Evolutionary conservation across 2,888 invertebrate species (phyloP), one percentile per base, ranked within the genome.

Genomic region (Celastrina argiolus): DNA sequence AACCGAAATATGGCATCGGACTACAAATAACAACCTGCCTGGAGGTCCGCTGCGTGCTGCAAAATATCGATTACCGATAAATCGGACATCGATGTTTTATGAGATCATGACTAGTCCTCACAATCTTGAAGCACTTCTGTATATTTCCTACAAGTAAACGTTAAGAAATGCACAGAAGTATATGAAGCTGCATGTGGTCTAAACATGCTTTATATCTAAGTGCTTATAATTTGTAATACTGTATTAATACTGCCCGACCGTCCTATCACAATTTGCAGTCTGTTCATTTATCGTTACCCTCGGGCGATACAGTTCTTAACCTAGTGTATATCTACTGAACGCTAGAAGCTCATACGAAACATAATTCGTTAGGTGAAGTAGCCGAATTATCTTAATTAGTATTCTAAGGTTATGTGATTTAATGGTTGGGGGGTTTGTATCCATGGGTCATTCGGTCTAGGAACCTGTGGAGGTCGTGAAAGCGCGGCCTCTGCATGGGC

Each of bases 391-490:
- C 61, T 61, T 39, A 58, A 51, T 51, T 51, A 26, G 51, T 51
- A 26, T 18, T 51, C 14, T 51, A 51, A 26, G 14, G 8, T 8
- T 58, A 58, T 58, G 68, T 65, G 28, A n/a, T n/a, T 79, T 74
- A 84, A 71, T 76, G 86, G 71, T 76, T 73, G 3, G 87, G 91
- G 10, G 93, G 94, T 72, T 93, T 91, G 81, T 92, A 94, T 56
- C 94, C 94, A 71, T 95, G 88, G 71, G 94, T 94, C 91, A 95
- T 95, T 78, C 95, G 95, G 78, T 95, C 95, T 73, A 97, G 92
- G 88, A 96, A 97, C 77, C 96, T 93, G 81, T 97, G 96, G 67
- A 98, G 95, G 87, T 97, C 97, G 77, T 95, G 93, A 91, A 98
- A 98, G 69, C 95, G 94, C 0, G 97, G 97, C 45, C 98, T 92